Percentiles rank a stretch among this genome's conserved stretches.
phyloP scores from a whole-genome alignment of 1,140 invertebrate genomes.

The Drosophila obscura region DNA sequence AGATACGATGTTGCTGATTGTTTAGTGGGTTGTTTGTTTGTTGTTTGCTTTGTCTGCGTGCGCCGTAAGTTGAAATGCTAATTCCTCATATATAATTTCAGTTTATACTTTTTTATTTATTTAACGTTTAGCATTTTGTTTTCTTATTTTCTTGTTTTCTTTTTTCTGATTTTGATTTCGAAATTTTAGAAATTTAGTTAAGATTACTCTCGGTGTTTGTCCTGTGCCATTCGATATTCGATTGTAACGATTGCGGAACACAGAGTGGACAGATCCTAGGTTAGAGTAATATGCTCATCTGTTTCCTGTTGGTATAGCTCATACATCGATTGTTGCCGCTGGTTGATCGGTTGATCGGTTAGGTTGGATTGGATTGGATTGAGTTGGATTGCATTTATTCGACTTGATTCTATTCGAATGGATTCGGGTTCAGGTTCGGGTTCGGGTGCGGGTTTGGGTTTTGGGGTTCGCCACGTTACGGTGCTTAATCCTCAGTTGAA shows the following conservation, averaged over 20 bases:
- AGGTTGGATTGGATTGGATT: slow-evolving; percentile 34
- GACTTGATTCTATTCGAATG: too few relatives aligned
- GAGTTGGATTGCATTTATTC: slow-evolving; percentile 10
- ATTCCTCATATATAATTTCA: slow-evolving; percentile 37
- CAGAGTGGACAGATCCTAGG: slow-evolving; percentile 10
- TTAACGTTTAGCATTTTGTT: slow-evolving; percentile 18
- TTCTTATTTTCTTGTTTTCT: slow-evolving; percentile 1
- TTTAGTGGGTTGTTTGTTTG: slow-evolving; percentile 70
- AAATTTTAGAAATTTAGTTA: slow-evolving; percentile 25
- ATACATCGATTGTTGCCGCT: slow-evolving; percentile 72
- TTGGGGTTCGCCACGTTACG: background rate
- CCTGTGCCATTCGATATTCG: background rate
- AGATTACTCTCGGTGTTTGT: slow-evolving; percentile 11
- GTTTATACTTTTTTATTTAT: slow-evolving; percentile 44
- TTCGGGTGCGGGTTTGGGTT: slow-evolving; percentile 24
- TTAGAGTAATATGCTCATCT: slow-evolving; percentile 12
- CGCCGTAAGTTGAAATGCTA: slow-evolving; percentile 53
- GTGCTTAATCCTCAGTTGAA: slow-evolving; percentile 53
- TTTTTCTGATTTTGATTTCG: slow-evolving; percentile 22
- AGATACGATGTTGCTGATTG: slow-evolving; percentile 77
- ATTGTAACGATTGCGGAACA: background rate
- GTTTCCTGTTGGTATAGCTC: slow-evolving; percentile 65
- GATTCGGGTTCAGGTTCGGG: slow-evolving; percentile 15
- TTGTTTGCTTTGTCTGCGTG: slow-evolving; percentile 43
- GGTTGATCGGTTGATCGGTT: slow-evolving; percentile 45